Evolutionary conservation across 2,113 vertebrate genomes (phyloP).

Genomic region (Trematomus loennbergii): DNA sequence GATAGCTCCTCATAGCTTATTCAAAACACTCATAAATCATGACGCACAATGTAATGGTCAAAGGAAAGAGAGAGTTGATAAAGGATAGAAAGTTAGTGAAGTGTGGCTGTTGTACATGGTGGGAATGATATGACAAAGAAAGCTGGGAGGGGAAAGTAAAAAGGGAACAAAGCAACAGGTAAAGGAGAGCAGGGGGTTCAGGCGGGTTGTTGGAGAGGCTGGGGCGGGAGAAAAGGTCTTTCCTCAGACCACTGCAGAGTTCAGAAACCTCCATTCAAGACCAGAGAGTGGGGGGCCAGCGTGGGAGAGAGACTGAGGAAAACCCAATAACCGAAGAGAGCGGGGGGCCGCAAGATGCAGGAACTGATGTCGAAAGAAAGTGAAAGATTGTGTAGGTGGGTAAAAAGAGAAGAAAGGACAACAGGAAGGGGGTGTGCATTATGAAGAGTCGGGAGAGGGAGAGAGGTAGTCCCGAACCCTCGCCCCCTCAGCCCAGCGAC

Average conservation of each 20-base stretch:
- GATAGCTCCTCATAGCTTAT: constrained; percentile 40
- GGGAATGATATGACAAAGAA: constrained; percentile 20
- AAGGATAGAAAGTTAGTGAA: constrained; percentile 16
- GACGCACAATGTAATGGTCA: constrained; percentile 37
- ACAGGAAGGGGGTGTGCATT: constrained; percentile 65
- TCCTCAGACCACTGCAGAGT: constrained; percentile 66
- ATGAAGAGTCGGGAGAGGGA: constrained; percentile 46
- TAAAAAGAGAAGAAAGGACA: constrained; percentile 46
- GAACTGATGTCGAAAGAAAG: constrained; percentile 18
- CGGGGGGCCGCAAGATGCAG: neutral
- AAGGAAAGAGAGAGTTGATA: constrained; percentile 29
- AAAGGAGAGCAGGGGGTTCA: constrained; percentile 39
- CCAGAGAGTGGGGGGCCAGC: constrained; percentile 19
- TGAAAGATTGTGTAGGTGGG: constrained; percentile 46
- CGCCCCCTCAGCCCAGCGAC: constrained; percentile 77
- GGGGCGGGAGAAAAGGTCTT: constrained; percentile 58
- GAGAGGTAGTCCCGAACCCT: constrained; percentile 73
- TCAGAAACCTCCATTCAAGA: constrained; percentile 70
- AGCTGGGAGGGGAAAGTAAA: constrained; percentile 7
- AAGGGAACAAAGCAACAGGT: constrained; percentile 26
- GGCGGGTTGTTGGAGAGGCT: constrained; percentile 44
- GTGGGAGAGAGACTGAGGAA: constrained; percentile 51
- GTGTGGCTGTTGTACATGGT: constrained; percentile 2
- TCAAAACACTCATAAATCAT: constrained; percentile 38
- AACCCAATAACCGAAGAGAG: constrained; percentile 46